These are phyloP conservation scores for Microchirus variegatus DNA, from an alignment of 2,797 vertebrate genomes.

Conservation along the genomic window DNA sequence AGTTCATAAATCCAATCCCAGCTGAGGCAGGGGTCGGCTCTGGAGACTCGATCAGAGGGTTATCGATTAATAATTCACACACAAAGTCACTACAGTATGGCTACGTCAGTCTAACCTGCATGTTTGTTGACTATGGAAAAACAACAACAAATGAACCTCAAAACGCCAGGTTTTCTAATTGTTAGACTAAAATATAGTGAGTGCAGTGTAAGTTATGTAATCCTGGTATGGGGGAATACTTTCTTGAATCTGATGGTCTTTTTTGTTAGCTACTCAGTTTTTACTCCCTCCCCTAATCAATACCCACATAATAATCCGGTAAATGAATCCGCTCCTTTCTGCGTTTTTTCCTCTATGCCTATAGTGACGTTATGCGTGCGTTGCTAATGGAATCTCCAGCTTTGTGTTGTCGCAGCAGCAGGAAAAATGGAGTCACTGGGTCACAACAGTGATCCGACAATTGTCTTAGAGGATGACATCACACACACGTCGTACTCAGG, in stretches of 20 bases:
- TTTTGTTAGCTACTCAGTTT: not conserved
- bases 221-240: not conserved
- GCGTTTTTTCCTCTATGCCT: constrained; percentile 25
- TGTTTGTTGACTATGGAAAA: no score
- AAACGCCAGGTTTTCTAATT: no score
- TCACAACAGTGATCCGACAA: constrained; percentile 40
- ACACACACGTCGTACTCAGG: constrained; percentile 40
- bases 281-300: not conserved
- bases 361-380: constrained; percentile 18
- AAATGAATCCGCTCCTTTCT: constrained; percentile 36
- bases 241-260: not conserved
- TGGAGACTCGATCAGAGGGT: not conserved
- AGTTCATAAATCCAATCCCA: not conserved
- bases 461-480: constrained; percentile 50
- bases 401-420: constrained; percentile 33
- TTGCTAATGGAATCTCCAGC: constrained; percentile 54
- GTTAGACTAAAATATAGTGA: not conserved
- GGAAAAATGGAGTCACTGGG: constrained; percentile 51
- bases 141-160: no score
- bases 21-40: not conserved
- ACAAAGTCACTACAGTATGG: not conserved
- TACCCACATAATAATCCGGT: constrained; percentile 5
- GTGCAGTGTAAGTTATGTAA: constrained; percentile 11
- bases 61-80: not conserved
- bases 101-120: no score